Evolutionary conservation across 2,113 vertebrate species (phyloP), one percentile per base, ranked within the genome.

Genomic region (Zapus hudsonius): DNA sequence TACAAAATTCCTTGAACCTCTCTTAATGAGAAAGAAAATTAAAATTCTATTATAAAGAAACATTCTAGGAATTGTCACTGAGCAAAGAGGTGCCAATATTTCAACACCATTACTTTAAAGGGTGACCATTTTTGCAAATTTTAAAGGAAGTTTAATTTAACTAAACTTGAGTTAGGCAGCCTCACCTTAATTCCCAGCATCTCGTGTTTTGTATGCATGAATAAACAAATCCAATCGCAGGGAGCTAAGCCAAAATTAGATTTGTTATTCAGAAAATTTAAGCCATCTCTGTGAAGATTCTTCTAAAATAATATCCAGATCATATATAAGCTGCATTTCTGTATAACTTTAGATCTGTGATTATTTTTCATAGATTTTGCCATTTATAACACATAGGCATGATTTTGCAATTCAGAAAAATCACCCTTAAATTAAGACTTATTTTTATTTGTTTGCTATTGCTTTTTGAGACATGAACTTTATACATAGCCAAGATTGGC

Each of bases 11-110:
- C 12, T n/a, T 84, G 20, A 80, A 55, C 79, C 66, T 33, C 5
- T 80, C n/a, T 63, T 87, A 95, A 86, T 59, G 92, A 92, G 33
- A 73, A 92, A 61, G 27, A 44, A n/a, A 67, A 82, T 87, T n/a
- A 38, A 59, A 81, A 76, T 63, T 42, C 7, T 42, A 36, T 85
- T 74, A 3, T 95, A 72, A 86, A 84, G 67, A 79, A 92, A 52
- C 13, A 42, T 76, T 55, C 4, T 27, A 63, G 42, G 15, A 85
- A 89, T 88, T 85, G 19, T 59, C 47, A 85, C 23, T 40, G 86
- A 66, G 72, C 82, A 79, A 47, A 40, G 57, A 40, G 9, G 23
- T 85, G 20, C 27, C 74, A 90, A 83, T 88, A 82, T 85, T 91
- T 70, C 55, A 92, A 84, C 27, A 75, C 25, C 9, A 29, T 74